These are phyloP conservation scores for Rotaria sp. DNA, from an alignment of 2,888 invertebrate genomes.

Conservation along the genomic window DNA sequence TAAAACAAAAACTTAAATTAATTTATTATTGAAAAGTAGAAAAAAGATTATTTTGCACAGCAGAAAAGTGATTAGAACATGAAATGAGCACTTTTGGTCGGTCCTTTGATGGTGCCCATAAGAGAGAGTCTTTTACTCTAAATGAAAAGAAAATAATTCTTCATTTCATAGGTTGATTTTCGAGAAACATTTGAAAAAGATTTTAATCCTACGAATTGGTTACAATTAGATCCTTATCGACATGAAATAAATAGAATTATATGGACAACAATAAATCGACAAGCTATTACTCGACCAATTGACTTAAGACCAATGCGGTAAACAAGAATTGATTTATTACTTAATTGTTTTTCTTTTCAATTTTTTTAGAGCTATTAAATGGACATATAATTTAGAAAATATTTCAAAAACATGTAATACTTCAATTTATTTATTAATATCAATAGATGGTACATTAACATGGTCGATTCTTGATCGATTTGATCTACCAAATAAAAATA, in stretches of 20 bases:
- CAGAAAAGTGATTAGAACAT: too few species aligned
- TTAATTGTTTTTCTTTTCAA: not conserved
- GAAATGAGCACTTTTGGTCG: too few species aligned
- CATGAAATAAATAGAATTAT: not conserved
- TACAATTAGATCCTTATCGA: not conserved
- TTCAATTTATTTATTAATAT: constrained; percentile 16
- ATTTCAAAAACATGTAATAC: not conserved
- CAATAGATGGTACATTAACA: constrained; percentile 13
- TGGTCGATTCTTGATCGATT: not conserved
- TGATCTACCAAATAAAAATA: not conserved
- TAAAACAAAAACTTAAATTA: too few species aligned
- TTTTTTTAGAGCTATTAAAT: not conserved
- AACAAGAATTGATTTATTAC: not conserved
- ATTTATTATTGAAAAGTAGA: too few species aligned
- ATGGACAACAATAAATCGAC: not conserved
- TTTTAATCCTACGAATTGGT: not conserved
- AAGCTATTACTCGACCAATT: constrained; percentile 13
- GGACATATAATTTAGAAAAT: not conserved
- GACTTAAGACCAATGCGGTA: not conserved
- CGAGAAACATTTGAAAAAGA: constrained; percentile 13
- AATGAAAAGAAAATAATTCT: not conserved
- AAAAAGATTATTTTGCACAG: too few species aligned
- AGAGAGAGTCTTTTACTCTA: too few species aligned
- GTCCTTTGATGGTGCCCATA: too few species aligned
- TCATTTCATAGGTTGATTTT: not conserved